Evolutionary conservation across 2,888 invertebrate species (phyloP), one percentile per base, ranked within the genome.

Genomic region (Cartodere bifasciata): DNA sequence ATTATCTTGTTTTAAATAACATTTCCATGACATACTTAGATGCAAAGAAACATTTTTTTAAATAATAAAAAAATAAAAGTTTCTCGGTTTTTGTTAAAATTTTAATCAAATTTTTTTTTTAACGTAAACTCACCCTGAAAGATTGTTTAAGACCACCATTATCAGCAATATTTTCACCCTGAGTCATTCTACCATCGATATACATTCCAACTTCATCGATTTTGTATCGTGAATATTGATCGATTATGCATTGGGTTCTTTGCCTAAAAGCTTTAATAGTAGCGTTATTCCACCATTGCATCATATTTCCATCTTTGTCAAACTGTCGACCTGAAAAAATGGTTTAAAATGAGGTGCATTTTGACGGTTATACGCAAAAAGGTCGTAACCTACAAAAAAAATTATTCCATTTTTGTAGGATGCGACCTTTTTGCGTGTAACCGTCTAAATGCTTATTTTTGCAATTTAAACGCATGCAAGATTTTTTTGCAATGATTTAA

Each of bases 121-220:
- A 15, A n/a, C 11, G 21, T 20, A 28, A 20, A 43, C 60, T 62
- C 64, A 87, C 87, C 61, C 80, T 63, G 57, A 84, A 91, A 0
- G 88, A 78, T 56, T 88, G 86, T 53, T 90, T 91, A 22, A 91
- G 65, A 10, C 90, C 91, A 7, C 90, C 90, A 54, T 91, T 91
- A 54, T 91, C 91, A 1, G 90, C 90, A 41, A 91, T 91, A 57
- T 91, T 90, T 62, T 90, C 90, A 24, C 87, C 86, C 68, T 75
- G 85, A 41, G 72, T 87, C 72, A 81, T 77, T 36, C 72, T 64
- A 0, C 80, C 80, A 42, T 80, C 74, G 41, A 81, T 71, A 42
- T 67, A 70, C 45, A 75, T 60, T 39, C 75, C 74, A 29, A 84
- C 76, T 53, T 84, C 84, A 46, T 79, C 74, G 39, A 88, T 71